Base-by-base conservation (phyloP, 2,113 vertebrate genomes). In the Rhadina sibilatrix region DNA sequence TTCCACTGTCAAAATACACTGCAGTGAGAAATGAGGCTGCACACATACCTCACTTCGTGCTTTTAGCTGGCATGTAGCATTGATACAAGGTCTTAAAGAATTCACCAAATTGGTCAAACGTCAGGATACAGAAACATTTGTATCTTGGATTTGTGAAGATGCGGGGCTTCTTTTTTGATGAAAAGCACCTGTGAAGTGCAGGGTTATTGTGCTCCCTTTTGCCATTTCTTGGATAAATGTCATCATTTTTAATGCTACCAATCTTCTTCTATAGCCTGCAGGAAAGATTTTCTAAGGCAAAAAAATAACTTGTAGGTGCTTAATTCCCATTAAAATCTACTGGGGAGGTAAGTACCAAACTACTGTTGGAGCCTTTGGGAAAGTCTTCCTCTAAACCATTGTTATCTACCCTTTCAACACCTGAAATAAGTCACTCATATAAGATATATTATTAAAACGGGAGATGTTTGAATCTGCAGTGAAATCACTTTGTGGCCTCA, bases 161-260 rank as follows among this genome's bases (percentile, higher is more conserved):
- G 19, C 21, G 5, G 60, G 60, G 47, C 57, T 89, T 75, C 95
- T 68, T 87, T 78, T 94, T 87, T 96, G 93, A 95, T 94, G 93
- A 94, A 96, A 94, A 93, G 91, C 89, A 91, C 83, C 94, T 78
- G 69, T 81, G 71, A 95, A 94, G 93, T 20, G 18, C 11, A 4
- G 77, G 91, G 95, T 89, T 95, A 95, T 90, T 94, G 94, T 87
- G 89, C 83, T 95, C 77, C 91, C 69, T 94, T 94, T 95, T 94
- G 94, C 96, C 91, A 84, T 95, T 95, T 97, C 94, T 84, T 92
- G 89, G 94, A 96, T 96, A 96, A 96, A 97, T 95, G 91, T 95
- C 94, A 95, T 94, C 80, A 84, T 95, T 94, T 97, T 91, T 95
- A 97, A 96, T 87, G 80, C 95, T 94, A 94, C 95, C 91, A 87